These are phyloP conservation scores for Temnothorax nylanderi DNA, from an alignment of 1,140 invertebrate genomes.

Conservation along the genomic window DNA sequence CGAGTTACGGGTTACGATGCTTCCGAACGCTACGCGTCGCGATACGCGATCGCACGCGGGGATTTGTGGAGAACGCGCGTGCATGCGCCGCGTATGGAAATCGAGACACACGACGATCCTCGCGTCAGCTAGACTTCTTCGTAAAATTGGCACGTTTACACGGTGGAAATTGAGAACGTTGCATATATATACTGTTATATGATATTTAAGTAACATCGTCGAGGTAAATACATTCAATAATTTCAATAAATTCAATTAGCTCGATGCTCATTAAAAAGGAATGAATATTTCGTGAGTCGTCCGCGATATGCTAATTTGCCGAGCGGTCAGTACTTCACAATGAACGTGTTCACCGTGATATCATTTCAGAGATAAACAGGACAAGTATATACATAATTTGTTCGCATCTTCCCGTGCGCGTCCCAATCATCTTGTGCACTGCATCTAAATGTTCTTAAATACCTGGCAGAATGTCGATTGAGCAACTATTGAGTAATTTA, in stretches of 20 bases:
- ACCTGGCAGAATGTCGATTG: neutral
- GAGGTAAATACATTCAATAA: constrained; percentile 6
- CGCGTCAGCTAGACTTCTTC: neutral
- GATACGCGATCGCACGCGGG: constrained; percentile 46
- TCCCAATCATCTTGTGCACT: neutral
- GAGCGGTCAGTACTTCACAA: neutral
- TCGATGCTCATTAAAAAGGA: neutral
- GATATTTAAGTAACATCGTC: neutral
- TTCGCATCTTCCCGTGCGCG: neutral
- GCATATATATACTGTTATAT: neutral
- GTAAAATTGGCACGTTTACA: neutral
- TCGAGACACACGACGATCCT: too few relatives aligned
- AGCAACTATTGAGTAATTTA: constrained; percentile 1
- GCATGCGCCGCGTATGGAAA: neutral
- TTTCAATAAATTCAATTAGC: neutral
- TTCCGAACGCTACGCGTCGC: constrained; percentile 44
- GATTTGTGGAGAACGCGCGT: constrained; percentile 28
- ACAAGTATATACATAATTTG: neutral
- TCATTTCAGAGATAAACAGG: constrained; percentile 10
- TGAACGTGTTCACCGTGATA: neutral
- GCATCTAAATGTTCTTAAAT: neutral
- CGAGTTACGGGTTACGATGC: constrained; percentile 58
- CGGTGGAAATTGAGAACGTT: neutral
- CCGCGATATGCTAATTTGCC: neutral
- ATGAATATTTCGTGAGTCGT: neutral